A percentile compares a stretch with the other conserved stretches of the same genome.
Evolutionary conservation across 2,888 invertebrate genomes (phyloP).

Genomic region (Cataglyphis livida): DNA sequence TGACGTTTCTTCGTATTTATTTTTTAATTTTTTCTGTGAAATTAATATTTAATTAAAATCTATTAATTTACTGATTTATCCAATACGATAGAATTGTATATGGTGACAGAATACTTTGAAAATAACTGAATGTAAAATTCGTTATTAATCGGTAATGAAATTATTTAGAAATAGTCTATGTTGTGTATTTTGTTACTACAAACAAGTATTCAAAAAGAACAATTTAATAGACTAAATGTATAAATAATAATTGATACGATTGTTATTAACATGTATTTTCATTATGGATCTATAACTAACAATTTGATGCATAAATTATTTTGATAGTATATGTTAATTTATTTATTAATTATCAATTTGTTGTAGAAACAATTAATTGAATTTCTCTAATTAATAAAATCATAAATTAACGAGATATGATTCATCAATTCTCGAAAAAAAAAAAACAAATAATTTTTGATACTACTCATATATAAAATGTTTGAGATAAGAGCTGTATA

Average conservation of each 20-base stretch:
- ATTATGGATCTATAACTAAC: background rate
- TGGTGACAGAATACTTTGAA: constrained; percentile 1
- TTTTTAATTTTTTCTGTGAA: background rate
- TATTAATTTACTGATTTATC: background rate
- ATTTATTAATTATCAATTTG: background rate
- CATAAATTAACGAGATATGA: constrained; percentile 1
- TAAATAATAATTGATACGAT: constrained; percentile 36
- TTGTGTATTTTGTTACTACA: constrained; percentile 5
- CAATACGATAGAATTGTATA: background rate
- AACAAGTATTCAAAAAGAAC: background rate
- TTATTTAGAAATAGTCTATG: constrained; percentile 12
- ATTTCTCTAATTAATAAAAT: background rate
- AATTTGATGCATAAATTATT: constrained; percentile 10
- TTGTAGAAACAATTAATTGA: background rate
- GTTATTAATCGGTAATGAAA: background rate
- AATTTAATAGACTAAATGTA: background rate
- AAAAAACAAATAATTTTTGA: constrained; percentile 3
- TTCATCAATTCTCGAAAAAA: constrained; percentile 1
- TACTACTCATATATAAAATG: background rate
- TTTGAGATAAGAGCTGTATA: background rate
- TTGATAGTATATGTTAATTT: background rate
- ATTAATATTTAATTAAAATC: background rate
- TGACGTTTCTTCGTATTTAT: background rate
- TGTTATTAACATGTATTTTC: background rate
- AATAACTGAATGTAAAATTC: background rate